Evolutionary conservation across 1,140 invertebrate genomes (phyloP).

Genomic region (Pseudoatta argentina): DNA sequence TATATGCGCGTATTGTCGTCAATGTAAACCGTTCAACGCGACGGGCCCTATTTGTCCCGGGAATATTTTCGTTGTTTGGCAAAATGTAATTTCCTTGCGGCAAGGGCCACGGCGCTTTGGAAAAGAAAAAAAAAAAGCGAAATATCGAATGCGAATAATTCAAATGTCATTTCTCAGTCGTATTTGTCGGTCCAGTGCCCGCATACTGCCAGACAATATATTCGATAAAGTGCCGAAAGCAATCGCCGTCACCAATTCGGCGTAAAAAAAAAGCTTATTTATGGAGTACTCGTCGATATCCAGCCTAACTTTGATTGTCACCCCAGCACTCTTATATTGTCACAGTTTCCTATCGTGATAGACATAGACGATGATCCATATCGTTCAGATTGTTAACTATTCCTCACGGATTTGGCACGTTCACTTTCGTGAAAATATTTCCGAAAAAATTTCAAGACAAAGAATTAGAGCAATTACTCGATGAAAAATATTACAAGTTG

Average conservation of each 20-base stretch:
- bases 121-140: neutral
- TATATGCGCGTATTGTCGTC: conserved; percentile 36
- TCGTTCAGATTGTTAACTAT: conserved; percentile 38
- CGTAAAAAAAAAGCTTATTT: conserved; percentile 49
- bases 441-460: too few species aligned
- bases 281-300: conserved; percentile 53
- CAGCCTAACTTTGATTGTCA: conserved; percentile 58
- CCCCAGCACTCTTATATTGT: conserved; percentile 19
- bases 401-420: too few species aligned
- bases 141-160: conserved; percentile 67
- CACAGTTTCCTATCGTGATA: conserved; percentile 11
- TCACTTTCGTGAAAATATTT: conserved; percentile 22
- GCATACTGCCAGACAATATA: conserved; percentile 40
- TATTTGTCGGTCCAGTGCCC: conserved; percentile 43
- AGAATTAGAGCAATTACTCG: too few species aligned
- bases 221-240: conserved; percentile 67
- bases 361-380: conserved; percentile 33
- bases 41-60: conserved; percentile 23
- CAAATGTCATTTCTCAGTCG: conserved; percentile 56
- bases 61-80: conserved; percentile 66
- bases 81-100: conserved; percentile 69
- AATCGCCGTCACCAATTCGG: conserved; percentile 61
- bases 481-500: too few species aligned
- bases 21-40: conserved; percentile 50
- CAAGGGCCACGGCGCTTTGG: neutral